Percentiles rank a stretch among this genome's conserved stretches.
Evolutionary conservation across 2,797 vertebrate species (phyloP).

Genomic region (Alfaro cultratus): DNA sequence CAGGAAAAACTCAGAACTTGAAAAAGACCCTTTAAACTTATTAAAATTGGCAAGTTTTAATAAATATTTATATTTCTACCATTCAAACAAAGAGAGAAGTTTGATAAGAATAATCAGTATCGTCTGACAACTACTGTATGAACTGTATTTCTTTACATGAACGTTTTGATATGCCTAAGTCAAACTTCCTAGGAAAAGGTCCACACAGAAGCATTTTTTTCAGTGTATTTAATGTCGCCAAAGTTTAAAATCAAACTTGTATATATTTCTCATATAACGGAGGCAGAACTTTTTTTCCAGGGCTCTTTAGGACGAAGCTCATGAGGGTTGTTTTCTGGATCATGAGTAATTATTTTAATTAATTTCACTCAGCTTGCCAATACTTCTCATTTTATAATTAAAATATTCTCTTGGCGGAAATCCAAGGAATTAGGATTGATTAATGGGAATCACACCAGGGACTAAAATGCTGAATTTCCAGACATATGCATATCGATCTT

Average conservation of each 20-base stretch:
- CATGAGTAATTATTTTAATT: conserved; percentile 5
- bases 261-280: background rate
- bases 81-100: background rate
- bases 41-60: no score
- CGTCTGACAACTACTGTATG: background rate
- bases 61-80: background rate
- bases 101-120: background rate
- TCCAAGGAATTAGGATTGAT: background rate
- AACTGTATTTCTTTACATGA: background rate
- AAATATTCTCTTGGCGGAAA: background rate
- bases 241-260: background rate
- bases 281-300: background rate
- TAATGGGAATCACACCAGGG: background rate
- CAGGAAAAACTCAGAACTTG: background rate
- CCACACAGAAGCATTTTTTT: background rate
- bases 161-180: background rate
- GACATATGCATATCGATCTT: background rate
- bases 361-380: background rate
- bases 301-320: background rate
- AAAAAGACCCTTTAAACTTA: background rate
- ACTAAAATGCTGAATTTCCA: background rate
- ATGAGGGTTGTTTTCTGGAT: background rate
- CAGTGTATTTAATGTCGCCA: background rate
- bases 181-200: background rate
- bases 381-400: background rate